Evolutionary conservation across 2,113 vertebrate genomes (phyloP).

Genomic region (Tinamus guttatus): DNA sequence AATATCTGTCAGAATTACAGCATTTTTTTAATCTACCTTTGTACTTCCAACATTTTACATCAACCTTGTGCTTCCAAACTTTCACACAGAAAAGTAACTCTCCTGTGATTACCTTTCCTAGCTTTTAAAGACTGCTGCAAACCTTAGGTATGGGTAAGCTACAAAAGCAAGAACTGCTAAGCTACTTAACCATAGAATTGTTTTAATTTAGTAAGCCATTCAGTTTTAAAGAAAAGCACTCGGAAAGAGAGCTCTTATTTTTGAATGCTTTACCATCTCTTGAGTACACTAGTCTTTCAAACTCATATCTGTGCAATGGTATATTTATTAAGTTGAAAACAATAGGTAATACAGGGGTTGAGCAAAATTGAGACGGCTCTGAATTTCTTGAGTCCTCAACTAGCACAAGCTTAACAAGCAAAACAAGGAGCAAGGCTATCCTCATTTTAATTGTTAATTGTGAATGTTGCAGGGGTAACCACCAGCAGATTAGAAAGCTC

Average conservation of each 20-base stretch:
- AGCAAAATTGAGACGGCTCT: neutral
- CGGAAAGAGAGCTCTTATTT: neutral
- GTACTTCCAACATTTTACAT: neutral
- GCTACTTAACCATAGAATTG: neutral
- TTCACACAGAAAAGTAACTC: neutral
- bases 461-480: neutral
- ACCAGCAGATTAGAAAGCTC: neutral
- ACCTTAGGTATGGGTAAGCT: neutral
- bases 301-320: neutral
- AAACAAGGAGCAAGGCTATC: neutral
- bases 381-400: neutral
- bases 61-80: neutral
- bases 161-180: neutral
- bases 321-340: neutral
- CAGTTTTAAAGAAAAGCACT: neutral
- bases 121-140: neutral
- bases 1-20: neutral
- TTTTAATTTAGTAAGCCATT: neutral
- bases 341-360: rapidly evolving
- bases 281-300: neutral
- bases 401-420: neutral
- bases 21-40: neutral
- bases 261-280: neutral
- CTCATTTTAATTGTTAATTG: neutral
- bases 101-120: neutral